Evolutionary conservation across 1,140 invertebrate species (phyloP).

Genomic region (Campodea augens): DNA sequence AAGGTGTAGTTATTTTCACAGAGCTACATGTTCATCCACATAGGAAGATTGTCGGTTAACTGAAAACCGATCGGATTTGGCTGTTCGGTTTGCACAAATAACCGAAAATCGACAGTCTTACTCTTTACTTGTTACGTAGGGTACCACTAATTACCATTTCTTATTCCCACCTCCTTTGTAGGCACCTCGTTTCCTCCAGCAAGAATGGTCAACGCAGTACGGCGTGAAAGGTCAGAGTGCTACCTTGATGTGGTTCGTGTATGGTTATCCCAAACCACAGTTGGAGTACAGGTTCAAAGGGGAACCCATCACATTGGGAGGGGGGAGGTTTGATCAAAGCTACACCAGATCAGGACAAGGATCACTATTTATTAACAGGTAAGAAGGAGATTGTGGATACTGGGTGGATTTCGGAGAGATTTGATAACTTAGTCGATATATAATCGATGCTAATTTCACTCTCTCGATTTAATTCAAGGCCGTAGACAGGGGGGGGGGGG

Average conservation of each 20-base stretch:
- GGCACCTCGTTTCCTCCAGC: constrained; percentile 46
- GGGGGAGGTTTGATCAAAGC: constrained; percentile 52
- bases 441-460: no score
- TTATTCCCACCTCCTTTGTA: not conserved
- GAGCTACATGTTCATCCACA: no score
- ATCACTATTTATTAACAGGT: constrained; percentile 67
- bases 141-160: no score
- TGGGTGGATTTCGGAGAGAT: not conserved
- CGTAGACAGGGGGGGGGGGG: no score
- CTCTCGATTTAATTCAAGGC: no score
- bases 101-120: no score
- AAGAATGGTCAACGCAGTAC: constrained; percentile 66
- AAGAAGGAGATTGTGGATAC: no score
- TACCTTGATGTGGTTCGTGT: constrained; percentile 77
- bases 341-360: constrained; percentile 78
- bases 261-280: constrained; percentile 78
- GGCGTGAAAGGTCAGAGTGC: constrained; percentile 72
- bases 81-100: no score
- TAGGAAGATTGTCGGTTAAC: no score
- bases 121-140: no score
- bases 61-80: no score
- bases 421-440: not conserved
- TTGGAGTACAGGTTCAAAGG: constrained; percentile 76
- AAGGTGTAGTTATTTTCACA: no score
- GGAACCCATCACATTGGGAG: constrained; percentile 55